Percentiles rank a stretch among this genome's conserved stretches.
phyloP scores from a whole-genome alignment of 2,888 invertebrate species.

The Cryptops parisi region DNA sequence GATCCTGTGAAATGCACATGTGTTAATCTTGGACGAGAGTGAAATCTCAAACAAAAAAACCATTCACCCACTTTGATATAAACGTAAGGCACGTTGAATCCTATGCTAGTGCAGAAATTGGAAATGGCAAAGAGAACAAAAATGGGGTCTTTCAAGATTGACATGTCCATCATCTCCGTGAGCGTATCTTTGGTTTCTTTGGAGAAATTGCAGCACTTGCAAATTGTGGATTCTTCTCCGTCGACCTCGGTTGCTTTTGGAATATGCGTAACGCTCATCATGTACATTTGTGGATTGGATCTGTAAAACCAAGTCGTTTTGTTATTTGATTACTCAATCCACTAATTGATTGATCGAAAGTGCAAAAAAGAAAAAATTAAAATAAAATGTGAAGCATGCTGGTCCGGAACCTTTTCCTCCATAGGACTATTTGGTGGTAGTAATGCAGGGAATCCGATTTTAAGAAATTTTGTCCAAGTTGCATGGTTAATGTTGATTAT shows the following conservation, averaged over 20 bases:
- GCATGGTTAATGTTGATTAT: no score
- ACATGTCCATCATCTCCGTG: slow-evolving; percentile 69
- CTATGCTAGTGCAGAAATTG: slow-evolving; percentile 89
- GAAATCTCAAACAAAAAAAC: not conserved
- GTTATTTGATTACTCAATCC: no score
- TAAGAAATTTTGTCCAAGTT: no score
- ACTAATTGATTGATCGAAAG: no score
- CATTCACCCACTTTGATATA: slow-evolving; percentile 47
- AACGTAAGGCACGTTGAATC: slow-evolving; percentile 86
- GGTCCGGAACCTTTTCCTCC: no score
- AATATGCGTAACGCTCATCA: slow-evolving; percentile 28
- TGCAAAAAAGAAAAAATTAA: no score
- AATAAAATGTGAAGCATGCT: no score
- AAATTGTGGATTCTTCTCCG: slow-evolving; percentile 17
- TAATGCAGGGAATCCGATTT: no score
- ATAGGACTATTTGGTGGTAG: no score
- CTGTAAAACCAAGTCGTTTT: no score
- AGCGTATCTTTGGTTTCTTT: slow-evolving; percentile 55
- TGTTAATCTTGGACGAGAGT: not conserved
- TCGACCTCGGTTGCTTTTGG: slow-evolving; percentile 20
- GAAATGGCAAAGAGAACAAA: slow-evolving; percentile 82
- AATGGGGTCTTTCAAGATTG: slow-evolving; percentile 64
- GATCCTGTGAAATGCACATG: slow-evolving; percentile 36
- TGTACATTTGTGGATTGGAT: slow-evolving; percentile 29
- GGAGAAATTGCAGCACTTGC: slow-evolving; percentile 43